Evolutionary conservation across 2,888 invertebrate species (phyloP).

Genomic region (Tiliacea aurago): DNA sequence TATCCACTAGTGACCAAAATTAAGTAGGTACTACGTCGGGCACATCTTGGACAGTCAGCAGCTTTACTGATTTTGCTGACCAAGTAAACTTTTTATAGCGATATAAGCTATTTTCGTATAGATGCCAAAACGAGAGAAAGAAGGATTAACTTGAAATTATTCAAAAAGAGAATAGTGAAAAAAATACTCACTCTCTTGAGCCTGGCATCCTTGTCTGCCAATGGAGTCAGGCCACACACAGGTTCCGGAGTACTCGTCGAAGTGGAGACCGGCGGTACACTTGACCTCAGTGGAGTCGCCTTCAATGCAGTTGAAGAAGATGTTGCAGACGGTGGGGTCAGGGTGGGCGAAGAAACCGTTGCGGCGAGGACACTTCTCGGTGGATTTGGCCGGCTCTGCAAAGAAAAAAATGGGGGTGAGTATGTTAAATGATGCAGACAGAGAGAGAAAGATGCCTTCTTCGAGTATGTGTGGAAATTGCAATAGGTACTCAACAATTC

Average conservation of each 20-base stretch:
- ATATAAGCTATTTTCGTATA: background rate
- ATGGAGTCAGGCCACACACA: conserved; percentile 97
- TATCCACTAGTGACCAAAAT: background rate
- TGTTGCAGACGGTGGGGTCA: conserved; percentile 94
- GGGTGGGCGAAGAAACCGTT: conserved; percentile 98
- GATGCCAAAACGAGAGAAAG: background rate
- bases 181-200: conserved; percentile 87
- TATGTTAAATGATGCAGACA: background rate
- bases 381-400: conserved; percentile 94
- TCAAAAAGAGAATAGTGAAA: background rate
- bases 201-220: conserved; percentile 93
- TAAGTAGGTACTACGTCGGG: too few relatives aligned
- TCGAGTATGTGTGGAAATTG: background rate
- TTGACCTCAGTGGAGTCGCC: conserved; percentile 94
- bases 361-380: conserved; percentile 94
- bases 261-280: conserved; percentile 97
- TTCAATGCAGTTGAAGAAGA: conserved; percentile 97
- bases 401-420: background rate
- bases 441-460: background rate
- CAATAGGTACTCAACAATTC: background rate
- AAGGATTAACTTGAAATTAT: background rate
- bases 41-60: background rate
- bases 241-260: conserved; percentile 96
- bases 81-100: background rate
- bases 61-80: background rate